phyloP scores from a whole-genome alignment of 2,797 vertebrate genomes.

The Labroides dimidiatus region DNA sequence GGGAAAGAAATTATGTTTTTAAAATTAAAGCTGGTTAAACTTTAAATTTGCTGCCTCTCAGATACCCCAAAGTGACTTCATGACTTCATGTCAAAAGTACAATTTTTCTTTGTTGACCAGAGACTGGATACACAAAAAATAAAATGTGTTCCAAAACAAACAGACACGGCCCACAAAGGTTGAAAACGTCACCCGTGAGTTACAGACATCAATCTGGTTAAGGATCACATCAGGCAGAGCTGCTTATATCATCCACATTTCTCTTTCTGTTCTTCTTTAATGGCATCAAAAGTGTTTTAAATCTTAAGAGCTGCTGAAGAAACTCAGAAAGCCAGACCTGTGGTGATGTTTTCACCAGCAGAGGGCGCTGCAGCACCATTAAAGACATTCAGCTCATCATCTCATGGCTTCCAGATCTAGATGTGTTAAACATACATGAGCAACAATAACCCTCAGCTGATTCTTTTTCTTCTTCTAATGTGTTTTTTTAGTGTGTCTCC shows the following conservation, averaged over 20 bases:
- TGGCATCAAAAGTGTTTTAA: neutral
- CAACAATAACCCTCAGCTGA: neutral
- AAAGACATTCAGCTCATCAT: neutral
- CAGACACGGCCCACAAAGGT: too few species aligned
- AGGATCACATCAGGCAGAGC: neutral
- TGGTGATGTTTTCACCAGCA: constrained; percentile 54
- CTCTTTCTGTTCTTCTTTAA: neutral
- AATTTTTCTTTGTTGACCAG: too few species aligned
- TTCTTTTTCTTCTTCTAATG: neutral
- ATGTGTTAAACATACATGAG: neutral
- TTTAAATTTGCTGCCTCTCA: too few species aligned
- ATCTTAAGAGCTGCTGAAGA: neutral
- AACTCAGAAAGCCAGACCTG: neutral
- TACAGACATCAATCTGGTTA: neutral
- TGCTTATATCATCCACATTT: neutral
- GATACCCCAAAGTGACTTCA: too few species aligned
- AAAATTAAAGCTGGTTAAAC: too few species aligned
- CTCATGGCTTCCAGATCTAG: neutral
- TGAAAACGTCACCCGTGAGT: neutral
- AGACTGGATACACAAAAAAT: too few species aligned
- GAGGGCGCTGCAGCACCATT: constrained; percentile 67
- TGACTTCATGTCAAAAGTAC: too few species aligned
- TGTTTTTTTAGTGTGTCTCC: constrained; percentile 90
- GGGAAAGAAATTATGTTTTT: too few species aligned
- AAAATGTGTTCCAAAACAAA: too few species aligned